phyloP scores from a whole-genome alignment of 2,797 vertebrate genomes.

The Trichosurus vulpecula region DNA sequence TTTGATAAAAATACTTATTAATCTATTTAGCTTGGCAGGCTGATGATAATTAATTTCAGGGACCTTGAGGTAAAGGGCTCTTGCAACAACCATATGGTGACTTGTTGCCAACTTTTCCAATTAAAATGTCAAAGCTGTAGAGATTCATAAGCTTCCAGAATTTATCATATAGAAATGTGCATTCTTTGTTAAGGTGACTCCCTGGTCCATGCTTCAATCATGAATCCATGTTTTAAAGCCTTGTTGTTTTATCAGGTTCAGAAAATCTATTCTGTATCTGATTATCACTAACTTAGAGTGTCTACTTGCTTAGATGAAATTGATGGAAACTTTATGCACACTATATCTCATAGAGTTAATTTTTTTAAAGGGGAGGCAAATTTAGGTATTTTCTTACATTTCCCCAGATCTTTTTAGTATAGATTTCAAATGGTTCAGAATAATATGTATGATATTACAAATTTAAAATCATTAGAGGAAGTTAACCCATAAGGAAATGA shows the following conservation, averaged over 20 bases:
- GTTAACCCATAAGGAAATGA: background rate
- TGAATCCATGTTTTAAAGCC: background rate
- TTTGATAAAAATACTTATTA: slow-evolving; percentile 19
- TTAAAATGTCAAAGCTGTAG: slow-evolving; percentile 5
- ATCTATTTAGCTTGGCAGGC: slow-evolving; percentile 5
- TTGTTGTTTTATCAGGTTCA: too few species aligned
- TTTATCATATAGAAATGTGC: slow-evolving; percentile 18
- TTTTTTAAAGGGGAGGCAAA: too few species aligned
- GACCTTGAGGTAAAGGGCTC: background rate
- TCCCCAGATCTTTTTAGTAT: background rate
- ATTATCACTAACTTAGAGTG: background rate
- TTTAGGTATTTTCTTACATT: background rate
- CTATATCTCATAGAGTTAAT: background rate
- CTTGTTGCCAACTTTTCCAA: slow-evolving; percentile 14
- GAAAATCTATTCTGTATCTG: background rate
- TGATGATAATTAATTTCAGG: background rate
- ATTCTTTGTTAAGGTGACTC: background rate
- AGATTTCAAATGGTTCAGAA: background rate
- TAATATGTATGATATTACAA: background rate
- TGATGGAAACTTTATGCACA: too few species aligned
- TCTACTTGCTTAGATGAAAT: too few species aligned
- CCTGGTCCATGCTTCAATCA: background rate
- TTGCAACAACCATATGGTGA: background rate
- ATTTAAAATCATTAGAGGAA: background rate
- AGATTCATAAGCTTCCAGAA: background rate